phyloP scores from a whole-genome alignment of 2,113 vertebrate genomes.

The Lathamus discolor region DNA sequence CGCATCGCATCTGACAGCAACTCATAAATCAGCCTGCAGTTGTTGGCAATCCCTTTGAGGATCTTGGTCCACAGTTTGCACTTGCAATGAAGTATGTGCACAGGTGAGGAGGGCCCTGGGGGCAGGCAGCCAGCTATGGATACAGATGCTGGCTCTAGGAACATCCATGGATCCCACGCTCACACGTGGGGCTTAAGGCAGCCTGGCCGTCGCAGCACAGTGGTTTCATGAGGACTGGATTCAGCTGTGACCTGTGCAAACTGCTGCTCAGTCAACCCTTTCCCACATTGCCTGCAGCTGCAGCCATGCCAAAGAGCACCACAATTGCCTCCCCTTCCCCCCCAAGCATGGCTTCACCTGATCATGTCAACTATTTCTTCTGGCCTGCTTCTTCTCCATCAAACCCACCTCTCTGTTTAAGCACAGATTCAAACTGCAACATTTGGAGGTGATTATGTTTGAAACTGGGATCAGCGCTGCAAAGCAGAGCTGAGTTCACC shows the following conservation, averaged over 20 bases:
- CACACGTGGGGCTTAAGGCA: not conserved
- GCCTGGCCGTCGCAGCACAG: fast-evolving
- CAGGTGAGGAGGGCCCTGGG: slow-evolving; percentile 18
- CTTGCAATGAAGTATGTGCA: not conserved
- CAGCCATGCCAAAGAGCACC: fast-evolving
- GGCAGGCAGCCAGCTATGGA: not conserved
- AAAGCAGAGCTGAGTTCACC: not conserved
- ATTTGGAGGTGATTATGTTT: not conserved
- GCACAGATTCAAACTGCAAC: not conserved
- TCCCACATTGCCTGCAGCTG: fast-evolving
- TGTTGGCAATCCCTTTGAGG: slow-evolving; percentile 24
- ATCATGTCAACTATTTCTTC: fast-evolving
- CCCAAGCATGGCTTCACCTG: not conserved
- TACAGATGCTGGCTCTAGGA: not conserved
- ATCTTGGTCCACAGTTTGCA: not conserved
- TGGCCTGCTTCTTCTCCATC: not conserved
- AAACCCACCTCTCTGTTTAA: not conserved
- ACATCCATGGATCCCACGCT: not conserved
- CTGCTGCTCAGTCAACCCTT: not conserved
- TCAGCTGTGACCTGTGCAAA: not conserved
- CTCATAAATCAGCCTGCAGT: slow-evolving; percentile 20
- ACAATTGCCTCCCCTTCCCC: not conserved
- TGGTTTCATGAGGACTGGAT: not conserved
- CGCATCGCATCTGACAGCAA: not conserved
- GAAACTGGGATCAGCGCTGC: not conserved